Percentiles rank a stretch among this genome's conserved stretches.
Conservation (phyloP, 2,888 invertebrate species). For the Troides helena region DNA sequence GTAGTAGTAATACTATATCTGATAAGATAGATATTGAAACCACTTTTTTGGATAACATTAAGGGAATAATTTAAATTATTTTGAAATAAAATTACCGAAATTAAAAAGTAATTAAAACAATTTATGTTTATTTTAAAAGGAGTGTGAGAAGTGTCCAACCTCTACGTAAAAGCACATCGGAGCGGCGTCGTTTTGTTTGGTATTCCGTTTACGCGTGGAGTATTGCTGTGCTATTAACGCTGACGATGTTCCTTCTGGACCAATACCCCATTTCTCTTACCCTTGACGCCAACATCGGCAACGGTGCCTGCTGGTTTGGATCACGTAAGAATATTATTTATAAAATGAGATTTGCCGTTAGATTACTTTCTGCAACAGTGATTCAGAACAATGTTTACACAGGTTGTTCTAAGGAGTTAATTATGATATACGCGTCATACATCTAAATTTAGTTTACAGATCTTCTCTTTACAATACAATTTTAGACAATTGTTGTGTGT, state of each 20-base stretch:
- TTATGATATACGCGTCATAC: constrained; percentile 17
- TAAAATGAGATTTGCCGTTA: neutral
- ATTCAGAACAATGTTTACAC: constrained; percentile 11
- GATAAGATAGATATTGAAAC: no score
- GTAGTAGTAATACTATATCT: no score
- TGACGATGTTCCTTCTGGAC: constrained; percentile 78
- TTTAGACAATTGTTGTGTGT: neutral
- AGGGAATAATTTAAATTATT: no score
- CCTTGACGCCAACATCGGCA: constrained; percentile 82
- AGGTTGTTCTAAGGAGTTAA: constrained; percentile 16
- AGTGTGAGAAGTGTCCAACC: constrained; percentile 73
- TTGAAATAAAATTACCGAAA: no score
- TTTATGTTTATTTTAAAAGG: constrained; percentile 45
- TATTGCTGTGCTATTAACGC: constrained; percentile 78
- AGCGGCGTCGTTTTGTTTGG: constrained; percentile 80
- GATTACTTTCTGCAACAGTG: constrained; percentile 7
- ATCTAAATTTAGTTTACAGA: constrained; percentile 22
- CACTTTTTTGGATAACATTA: no score
- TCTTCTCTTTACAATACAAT: neutral
- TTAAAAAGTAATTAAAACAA: no score
- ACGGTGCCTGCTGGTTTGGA: constrained; percentile 84
- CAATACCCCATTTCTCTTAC: constrained; percentile 56
- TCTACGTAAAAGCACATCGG: constrained; percentile 65
- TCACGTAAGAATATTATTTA: constrained; percentile 64
- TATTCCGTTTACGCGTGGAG: constrained; percentile 88